A percentile compares a stretch with the other conserved stretches of the same genome.
These are phyloP conservation scores for Tragelaphus imberbis DNA, from an alignment of 2,113 vertebrate genomes.

Conservation along the genomic window DNA sequence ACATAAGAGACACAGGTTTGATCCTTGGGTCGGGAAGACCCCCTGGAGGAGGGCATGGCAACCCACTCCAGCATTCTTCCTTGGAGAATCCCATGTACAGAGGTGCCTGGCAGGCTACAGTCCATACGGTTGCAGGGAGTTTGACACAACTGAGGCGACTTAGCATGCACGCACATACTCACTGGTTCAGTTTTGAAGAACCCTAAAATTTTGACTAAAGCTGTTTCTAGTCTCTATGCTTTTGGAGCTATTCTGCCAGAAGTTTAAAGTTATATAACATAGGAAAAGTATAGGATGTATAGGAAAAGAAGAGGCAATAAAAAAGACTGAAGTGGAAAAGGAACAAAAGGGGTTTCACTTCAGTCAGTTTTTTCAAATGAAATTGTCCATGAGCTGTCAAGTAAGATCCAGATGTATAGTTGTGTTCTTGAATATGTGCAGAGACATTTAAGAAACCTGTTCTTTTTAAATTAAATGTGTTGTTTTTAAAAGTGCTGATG, in stretches of 20 bases:
- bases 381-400: conserved; percentile 48
- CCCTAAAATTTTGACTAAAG: background rate
- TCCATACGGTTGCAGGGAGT: background rate
- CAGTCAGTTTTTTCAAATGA: background rate
- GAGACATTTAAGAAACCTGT: background rate
- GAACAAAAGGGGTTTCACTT: background rate
- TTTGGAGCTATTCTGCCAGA: background rate
- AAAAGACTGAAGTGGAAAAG: background rate
- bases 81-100: background rate
- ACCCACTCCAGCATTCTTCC: background rate
- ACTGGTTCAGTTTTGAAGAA: background rate
- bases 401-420: conserved; percentile 29
- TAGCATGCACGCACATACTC: background rate
- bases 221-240: background rate
- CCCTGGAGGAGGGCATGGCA: background rate
- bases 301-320: conserved; percentile 15
- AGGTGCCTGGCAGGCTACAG: background rate
- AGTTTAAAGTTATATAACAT: background rate
- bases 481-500: conserved; percentile 28
- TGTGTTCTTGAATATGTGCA: conserved; percentile 44
- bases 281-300: background rate
- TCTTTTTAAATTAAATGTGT: background rate
- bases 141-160: background rate
- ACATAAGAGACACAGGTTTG: background rate
- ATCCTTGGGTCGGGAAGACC: background rate